Conservation (phyloP, 2,113 vertebrate species). For the Rutilus rutilus region DNA sequence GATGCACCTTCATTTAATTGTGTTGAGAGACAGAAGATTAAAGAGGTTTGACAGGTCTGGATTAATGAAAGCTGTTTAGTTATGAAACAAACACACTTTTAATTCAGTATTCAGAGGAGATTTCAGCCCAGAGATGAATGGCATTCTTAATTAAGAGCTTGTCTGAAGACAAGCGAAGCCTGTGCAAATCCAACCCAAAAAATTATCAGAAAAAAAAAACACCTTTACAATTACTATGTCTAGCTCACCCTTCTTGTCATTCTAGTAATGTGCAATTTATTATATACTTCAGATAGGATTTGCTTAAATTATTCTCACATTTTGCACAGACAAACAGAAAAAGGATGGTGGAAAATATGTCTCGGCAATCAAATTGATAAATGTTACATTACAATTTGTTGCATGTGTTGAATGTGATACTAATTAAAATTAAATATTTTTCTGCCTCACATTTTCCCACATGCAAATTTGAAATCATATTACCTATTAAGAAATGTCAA, state of each 20-base stretch:
- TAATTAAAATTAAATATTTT: neutral
- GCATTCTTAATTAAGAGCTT: neutral
- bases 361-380: neutral
- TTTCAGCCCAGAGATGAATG: neutral
- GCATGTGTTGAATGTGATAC: neutral
- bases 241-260: neutral
- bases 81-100: constrained; percentile 26
- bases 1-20: constrained; percentile 35
- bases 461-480: neutral
- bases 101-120: neutral
- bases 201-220: neutral
- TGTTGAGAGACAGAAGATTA: constrained; percentile 24
- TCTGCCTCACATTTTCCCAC: neutral
- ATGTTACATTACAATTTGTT: neutral
- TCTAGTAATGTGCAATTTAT: neutral
- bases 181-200: neutral
- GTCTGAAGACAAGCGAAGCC: neutral
- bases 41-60: constrained; percentile 23
- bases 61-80: constrained; percentile 34
- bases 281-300: neutral
- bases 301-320: neutral
- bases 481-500: neutral
- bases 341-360: neutral
- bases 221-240: neutral
- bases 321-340: neutral